Base-by-base conservation (phyloP, 2,113 vertebrate species). In the Anhinga rufa region DNA sequence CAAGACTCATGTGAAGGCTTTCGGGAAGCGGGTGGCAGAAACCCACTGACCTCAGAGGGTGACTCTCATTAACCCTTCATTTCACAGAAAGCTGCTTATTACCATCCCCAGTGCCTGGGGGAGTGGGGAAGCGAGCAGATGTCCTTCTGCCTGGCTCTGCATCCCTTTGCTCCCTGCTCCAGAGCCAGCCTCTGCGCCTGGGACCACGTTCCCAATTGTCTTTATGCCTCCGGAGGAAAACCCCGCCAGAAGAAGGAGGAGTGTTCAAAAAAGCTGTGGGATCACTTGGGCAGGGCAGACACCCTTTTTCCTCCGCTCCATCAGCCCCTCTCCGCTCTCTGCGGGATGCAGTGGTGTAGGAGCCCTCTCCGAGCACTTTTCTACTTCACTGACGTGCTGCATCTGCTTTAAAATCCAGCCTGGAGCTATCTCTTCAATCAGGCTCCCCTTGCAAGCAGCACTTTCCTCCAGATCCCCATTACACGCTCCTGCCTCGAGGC, bases 1-100 rank as follows among this genome's bases (percentile, higher is more conserved):
- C 94, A 86, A 20, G 52, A 36, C 22, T 81, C 78, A 97, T 93
- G 90, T 49, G 85, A 97, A 76, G 70, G 78, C 66, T 77, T 44
- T 71, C 5, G 1, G 52, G 79, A 46, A 49, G 49, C 78, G 40
- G 75, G 48, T 57, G 48, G 66, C 58, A 52, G 34, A 24, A 34
- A 9, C 25, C 15, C 7, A 0, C 38, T 34, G 21, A 4, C 58
- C 78, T 62, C 48, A 5, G 31, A n/a, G 69, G 82, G 54, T 26
- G 84, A 20, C 89, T 82, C 44, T 15, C 4, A 0, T 88, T 80
- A 88, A 82, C 91, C 90, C 88, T 82, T 89, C 0, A 3, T 24
- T 20, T 66, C 57, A 3, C 24, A 29, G 61, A 19, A 62, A 60
- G 48, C 60, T 4, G 7, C n/a, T 66, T 29, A 0, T 40, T 54